Evolutionary conservation across 1,140 invertebrate species (phyloP).

Genomic region (Prorops nasuta): DNA sequence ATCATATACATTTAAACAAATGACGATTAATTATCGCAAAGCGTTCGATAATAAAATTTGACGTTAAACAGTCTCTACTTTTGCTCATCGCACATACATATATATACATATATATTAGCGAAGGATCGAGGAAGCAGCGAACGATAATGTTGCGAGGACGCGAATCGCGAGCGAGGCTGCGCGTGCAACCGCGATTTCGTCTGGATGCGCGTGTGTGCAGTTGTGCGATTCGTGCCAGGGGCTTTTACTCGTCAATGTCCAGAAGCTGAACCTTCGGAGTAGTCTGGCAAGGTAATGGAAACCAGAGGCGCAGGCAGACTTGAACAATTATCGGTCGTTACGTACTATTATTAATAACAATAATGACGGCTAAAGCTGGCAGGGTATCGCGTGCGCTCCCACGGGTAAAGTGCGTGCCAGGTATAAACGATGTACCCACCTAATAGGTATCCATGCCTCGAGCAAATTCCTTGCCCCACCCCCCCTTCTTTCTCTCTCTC

Average conservation of each 20-base stretch:
- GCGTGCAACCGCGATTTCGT: background rate
- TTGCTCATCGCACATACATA: no score
- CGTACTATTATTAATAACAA: slow-evolving; percentile 55
- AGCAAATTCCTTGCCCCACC: slow-evolving; percentile 46
- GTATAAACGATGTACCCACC: slow-evolving; percentile 51
- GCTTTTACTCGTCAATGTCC: background rate
- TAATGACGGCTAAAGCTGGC: slow-evolving; percentile 46
- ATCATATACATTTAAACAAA: no score
- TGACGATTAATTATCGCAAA: no score
- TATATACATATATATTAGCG: no score
- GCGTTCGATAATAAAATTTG: no score
- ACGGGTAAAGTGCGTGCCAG: slow-evolving; percentile 51
- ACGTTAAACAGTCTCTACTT: no score
- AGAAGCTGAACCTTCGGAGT: background rate
- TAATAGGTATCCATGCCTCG: slow-evolving; percentile 53
- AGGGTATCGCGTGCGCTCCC: slow-evolving; percentile 50
- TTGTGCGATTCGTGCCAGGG: background rate
- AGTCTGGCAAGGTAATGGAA: slow-evolving; percentile 44
- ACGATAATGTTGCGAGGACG: background rate
- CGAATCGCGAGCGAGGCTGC: background rate
- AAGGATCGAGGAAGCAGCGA: background rate
- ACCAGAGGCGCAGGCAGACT: slow-evolving; percentile 52
- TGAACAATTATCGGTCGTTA: slow-evolving; percentile 54
- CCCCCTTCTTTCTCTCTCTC: slow-evolving; percentile 25
- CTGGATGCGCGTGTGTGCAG: no score